Evolutionary conservation across 2,113 vertebrate species (phyloP), one percentile per base, ranked within the genome.

Genomic region (Oncorhynchus nerka): DNA sequence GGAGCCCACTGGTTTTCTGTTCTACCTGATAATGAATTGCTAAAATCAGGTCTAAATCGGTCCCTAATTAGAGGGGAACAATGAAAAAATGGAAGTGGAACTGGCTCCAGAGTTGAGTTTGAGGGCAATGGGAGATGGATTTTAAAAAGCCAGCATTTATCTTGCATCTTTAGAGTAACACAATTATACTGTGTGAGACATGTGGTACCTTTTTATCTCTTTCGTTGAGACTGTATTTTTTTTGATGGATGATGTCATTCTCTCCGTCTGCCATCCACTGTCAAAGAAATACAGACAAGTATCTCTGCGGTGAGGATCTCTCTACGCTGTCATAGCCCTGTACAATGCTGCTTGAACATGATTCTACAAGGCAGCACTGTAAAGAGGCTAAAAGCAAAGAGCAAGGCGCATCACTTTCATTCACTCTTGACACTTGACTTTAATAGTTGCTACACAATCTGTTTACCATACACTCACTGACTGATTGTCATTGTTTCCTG

Each of bases 321-420:
- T 93, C 92, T 89, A 79, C 71, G 93, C 92, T 86, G 87, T 94
- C 93, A 94, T 94, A 94, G 93, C 93, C 93, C 93, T 94, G 93
- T 94, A 94, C 93, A 94, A 94, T 94, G 93, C 93, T 94, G 93
- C 93, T 94, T 94, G 93, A 94, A 92, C 89, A 81, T 87, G 83
- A 92, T 83, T 84, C 91, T 88, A 94, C 93, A 94, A 94, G 93
- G 93, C 93, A 93, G 93, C 93, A 94, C 90, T 91, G 92, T 94
- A 94, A 94, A 94, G 93, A 94, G 93, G 93, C 93, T 94, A 89
- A 93, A 88, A 91, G 92, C 91, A 66, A 69, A 92, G 93, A 94
- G 91, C 87, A 93, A 62, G 59, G n/a, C 19, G 19, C 13, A 13
- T 62, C 59, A 62, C 59, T 62, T 22, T n/a, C n/a, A 57, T 3